Evolutionary conservation across 2,888 invertebrate genomes (phyloP), one percentile per base, ranked within the genome.

Genomic region (Coleophora deauratella): DNA sequence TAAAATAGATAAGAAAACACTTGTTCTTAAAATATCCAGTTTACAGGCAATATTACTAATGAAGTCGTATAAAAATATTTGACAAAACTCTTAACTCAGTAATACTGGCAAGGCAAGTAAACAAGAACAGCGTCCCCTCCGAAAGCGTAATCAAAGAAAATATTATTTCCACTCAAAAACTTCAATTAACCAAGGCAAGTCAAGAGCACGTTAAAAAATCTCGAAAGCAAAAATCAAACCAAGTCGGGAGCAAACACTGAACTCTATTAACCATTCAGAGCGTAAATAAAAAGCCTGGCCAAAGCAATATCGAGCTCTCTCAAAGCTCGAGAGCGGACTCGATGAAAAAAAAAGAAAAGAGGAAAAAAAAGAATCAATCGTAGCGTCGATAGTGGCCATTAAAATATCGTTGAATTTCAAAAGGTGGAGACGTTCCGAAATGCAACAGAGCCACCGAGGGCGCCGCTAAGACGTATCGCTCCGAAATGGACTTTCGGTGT

Each of bases 331-430:
- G 52, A 52, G 46, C 54, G 53, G 54, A 55, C 58, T 55, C 51
- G 55, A 47, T 47, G 45, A 55, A 65, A 56, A 59, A 59, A 56
- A 59, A 71, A 62, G 64, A 64, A 53, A 58, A 61, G 75, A 71
- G 69, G 71, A 75, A 72, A 72, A 62, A 72, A 64, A 52, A 31
- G 31, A 31, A 11, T 31, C 31, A 21, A 21, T 21, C 21, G 57
- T 56, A 64, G 53, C 54, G 9, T 58, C 75, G 73, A 81, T 81
- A 80, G 78, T 74, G 74, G 76, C 78, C 77, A 82, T 84, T 84
- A 84, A 82, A 84, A 81, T 76, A 80, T 79, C 75, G 79, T 81
- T 74, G 79, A 79, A 77, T 78, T 78, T 66, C 73, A 78, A 76
- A 80, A 74, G 73, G 64, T 62, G 63, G 64, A 38, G 32, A 21